Conservation (phyloP, 1,140 invertebrate species). For the Anthonomus grandis region DNA sequence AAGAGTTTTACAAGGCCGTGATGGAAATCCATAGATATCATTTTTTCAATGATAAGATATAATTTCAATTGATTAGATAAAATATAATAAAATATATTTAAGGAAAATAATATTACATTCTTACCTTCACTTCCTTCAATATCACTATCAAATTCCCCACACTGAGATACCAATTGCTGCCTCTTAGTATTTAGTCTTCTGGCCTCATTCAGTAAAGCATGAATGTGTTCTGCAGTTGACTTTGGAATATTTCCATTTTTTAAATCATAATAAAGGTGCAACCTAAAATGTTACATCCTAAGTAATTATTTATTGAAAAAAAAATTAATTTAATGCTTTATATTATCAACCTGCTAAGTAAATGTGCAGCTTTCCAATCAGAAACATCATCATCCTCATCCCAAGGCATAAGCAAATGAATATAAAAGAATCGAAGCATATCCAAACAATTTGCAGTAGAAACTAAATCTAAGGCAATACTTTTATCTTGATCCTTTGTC, state of each 20-base stretch:
- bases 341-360: slow-evolving; percentile 46
- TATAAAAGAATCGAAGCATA: slow-evolving; percentile 59
- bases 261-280: slow-evolving; percentile 59
- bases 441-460: slow-evolving; percentile 54
- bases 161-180: slow-evolving; percentile 47
- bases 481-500: slow-evolving; percentile 55
- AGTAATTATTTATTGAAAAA: not conserved
- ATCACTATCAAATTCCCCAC: slow-evolving; percentile 34
- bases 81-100: too few species aligned
- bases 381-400: slow-evolving; percentile 59
- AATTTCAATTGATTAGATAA: too few species aligned
- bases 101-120: too few species aligned
- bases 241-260: slow-evolving; percentile 52
- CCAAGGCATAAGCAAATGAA: slow-evolving; percentile 62
- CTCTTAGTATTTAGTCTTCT: slow-evolving; percentile 53
- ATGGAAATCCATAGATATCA: not conserved
- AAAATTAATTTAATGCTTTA: not conserved
- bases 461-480: slow-evolving; percentile 47
- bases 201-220: slow-evolving; percentile 55
- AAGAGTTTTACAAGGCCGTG: too few species aligned
- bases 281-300: slow-evolving; percentile 40
- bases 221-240: slow-evolving; percentile 55
- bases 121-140: slow-evolving; percentile 51
- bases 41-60: not conserved
- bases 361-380: slow-evolving; percentile 56